Evolutionary conservation across 2,888 invertebrate genomes (phyloP).

Genomic region (Drosophila tanythrix): DNA sequence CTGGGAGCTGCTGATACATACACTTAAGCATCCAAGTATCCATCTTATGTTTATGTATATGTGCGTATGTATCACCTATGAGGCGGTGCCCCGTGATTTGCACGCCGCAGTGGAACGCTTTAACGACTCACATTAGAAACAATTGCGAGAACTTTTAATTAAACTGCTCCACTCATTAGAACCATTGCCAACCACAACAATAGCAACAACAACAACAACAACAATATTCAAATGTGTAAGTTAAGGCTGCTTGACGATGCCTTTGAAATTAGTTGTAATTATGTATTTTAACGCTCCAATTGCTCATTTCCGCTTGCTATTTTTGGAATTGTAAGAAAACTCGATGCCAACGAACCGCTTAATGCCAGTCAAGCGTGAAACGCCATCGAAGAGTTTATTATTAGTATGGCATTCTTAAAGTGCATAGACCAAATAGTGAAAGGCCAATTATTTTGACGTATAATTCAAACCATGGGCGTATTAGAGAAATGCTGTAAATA

Average conservation of each 20-base stretch:
- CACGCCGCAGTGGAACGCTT: constrained; percentile 72
- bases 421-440: constrained; percentile 21
- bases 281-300: constrained; percentile 77
- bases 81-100: constrained; percentile 66
- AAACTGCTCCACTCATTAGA: constrained; percentile 72
- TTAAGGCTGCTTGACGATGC: constrained; percentile 29
- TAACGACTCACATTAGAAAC: constrained; percentile 80
- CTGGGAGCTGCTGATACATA: constrained; percentile 36
- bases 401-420: constrained; percentile 8
- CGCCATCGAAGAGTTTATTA: constrained; percentile 9
- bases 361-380: constrained; percentile 32
- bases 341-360: neutral
- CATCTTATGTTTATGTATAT: constrained; percentile 54
- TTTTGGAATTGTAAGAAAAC: constrained; percentile 29
- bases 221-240: constrained; percentile 49
- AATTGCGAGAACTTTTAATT: constrained; percentile 79
- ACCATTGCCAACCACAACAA: constrained; percentile 10
- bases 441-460: constrained; percentile 8
- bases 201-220: neutral
- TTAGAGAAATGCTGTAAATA: neutral
- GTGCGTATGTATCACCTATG: constrained; percentile 33
- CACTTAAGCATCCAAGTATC: constrained; percentile 60
- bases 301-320: constrained; percentile 70
- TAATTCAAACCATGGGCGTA: neutral
- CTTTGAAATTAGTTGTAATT: constrained; percentile 62